Base-by-base conservation (phyloP, 2,888 invertebrate species). In the Boloria selene region DNA sequence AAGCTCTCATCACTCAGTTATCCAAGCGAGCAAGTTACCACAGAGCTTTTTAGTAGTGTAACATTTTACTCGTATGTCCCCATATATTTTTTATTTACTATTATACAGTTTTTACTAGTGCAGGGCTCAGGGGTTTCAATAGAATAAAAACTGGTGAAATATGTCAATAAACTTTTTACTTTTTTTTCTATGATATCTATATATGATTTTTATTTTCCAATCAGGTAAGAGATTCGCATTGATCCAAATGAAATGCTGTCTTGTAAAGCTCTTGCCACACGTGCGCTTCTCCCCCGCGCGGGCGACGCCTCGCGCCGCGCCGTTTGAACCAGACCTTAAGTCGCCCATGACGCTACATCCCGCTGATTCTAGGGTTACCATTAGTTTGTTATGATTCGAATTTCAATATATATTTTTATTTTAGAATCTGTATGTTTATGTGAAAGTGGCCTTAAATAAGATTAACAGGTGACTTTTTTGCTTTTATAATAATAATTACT, bases 221-320 rank as follows among this genome's bases (percentile, higher is more conserved):
- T 0, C 82, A 91, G 91, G 91, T 45, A 91, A 90, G 74, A 81
- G 91, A 42, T 92, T 92, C 78, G 91, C 91, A 0, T 75, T 86
- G 74, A 87, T 90, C 68, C 91, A 92, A 72, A 91, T 91, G 91
- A 92, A 92, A 72, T 86, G 86, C 60, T 90, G 90, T 66, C 78
- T 92, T 2, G 76, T 85, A 16, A 78, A 83, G 47, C 66, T 90
- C 16, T 72, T 92, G 38, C 84, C 79, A 38, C 80, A 75, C 26
- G 77, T 86, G 14, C 77, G 80, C 4, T 75, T 90, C 16, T 67
- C 83, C 77, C 72, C 76, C 3, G 70, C 66, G 38, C 49, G 64
- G 53, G n/a, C 10, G 7, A 13, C 16, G 18, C 60, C 66, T 71
- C 70, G 73, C 26, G 45, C 49, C 2, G 61, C 54, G 3, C 75